phyloP scores from a whole-genome alignment of 2,113 vertebrate species.

The Periophthalmus modestus region DNA sequence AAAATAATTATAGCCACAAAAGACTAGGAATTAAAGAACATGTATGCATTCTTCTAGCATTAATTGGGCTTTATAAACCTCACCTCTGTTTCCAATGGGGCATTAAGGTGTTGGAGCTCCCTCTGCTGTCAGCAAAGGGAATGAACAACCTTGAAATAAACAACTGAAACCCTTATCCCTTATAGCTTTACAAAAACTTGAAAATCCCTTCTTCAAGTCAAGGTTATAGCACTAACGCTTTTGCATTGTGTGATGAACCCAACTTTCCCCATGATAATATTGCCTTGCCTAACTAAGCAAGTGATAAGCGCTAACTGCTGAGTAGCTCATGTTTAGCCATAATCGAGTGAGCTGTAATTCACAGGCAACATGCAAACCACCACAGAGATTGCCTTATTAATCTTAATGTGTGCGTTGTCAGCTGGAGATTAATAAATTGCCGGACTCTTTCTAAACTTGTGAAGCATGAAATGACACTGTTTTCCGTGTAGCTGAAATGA shows the following conservation, averaged over 20 bases:
- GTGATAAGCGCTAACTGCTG: conserved; percentile 52
- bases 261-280: conserved; percentile 15
- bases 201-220: neutral
- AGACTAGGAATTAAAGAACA: too few relatives aligned
- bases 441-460: conserved; percentile 27
- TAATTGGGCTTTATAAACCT: too few relatives aligned
- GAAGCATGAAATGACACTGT: conserved; percentile 49
- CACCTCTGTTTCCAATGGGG: too few relatives aligned
- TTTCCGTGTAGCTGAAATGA: conserved; percentile 20
- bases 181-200: too few relatives aligned
- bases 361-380: conserved; percentile 54
- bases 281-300: conserved; percentile 49
- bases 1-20: too few relatives aligned
- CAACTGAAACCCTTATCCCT: too few relatives aligned
- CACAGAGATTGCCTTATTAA: conserved; percentile 55
- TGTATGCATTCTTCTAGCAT: too few relatives aligned
- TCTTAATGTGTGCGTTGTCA: conserved; percentile 59
- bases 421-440: conserved; percentile 39
- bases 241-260: conserved; percentile 3
- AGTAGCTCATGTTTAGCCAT: conserved; percentile 41
- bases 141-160: too few relatives aligned
- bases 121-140: too few relatives aligned
- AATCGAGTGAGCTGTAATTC: conserved; percentile 46
- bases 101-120: too few relatives aligned
- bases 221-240: neutral